phyloP scores from a whole-genome alignment of 2,888 invertebrate species.

The Drosophila trichaetosa region DNA sequence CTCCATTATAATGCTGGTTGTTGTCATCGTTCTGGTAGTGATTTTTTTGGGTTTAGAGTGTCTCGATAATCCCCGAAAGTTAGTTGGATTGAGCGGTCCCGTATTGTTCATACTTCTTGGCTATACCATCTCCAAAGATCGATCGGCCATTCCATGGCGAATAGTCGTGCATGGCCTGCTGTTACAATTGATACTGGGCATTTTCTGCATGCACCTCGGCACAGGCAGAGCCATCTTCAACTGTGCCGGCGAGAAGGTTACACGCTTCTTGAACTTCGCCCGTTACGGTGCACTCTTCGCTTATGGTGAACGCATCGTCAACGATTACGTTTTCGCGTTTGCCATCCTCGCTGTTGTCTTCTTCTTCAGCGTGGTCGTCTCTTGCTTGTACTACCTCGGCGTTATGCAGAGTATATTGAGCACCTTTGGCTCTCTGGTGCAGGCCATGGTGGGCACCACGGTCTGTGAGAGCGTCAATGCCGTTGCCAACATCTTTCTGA shows the following conservation, averaged over 20 bases:
- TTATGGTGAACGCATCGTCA: slow-evolving; percentile 88
- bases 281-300: slow-evolving; percentile 92
- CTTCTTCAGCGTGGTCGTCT: slow-evolving; percentile 95
- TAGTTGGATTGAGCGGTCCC: slow-evolving; percentile 35
- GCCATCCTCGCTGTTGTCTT: slow-evolving; percentile 95
- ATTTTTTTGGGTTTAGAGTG: slow-evolving; percentile 25
- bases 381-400: slow-evolving; percentile 94
- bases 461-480: slow-evolving; percentile 96
- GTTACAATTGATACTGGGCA: slow-evolving; percentile 92
- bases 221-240: slow-evolving; percentile 79
- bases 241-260: slow-evolving; percentile 38
- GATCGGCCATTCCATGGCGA: slow-evolving; percentile 89
- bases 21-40: not conserved
- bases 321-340: slow-evolving; percentile 91
- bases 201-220: slow-evolving; percentile 93
- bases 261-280: slow-evolving; percentile 89
- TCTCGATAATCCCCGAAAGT: not conserved
- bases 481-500: slow-evolving; percentile 96
- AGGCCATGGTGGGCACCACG: slow-evolving; percentile 91
- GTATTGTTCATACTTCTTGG: slow-evolving; percentile 84
- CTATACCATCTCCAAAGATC: slow-evolving; percentile 87
- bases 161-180: slow-evolving; percentile 91
- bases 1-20: slow-evolving; percentile 26
- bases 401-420: slow-evolving; percentile 89
- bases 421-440: slow-evolving; percentile 88